Percentiles rank a stretch among this genome's conserved stretches.
Conservation (phyloP, 2,888 invertebrate genomes). For the Ennomos erosarius region DNA sequence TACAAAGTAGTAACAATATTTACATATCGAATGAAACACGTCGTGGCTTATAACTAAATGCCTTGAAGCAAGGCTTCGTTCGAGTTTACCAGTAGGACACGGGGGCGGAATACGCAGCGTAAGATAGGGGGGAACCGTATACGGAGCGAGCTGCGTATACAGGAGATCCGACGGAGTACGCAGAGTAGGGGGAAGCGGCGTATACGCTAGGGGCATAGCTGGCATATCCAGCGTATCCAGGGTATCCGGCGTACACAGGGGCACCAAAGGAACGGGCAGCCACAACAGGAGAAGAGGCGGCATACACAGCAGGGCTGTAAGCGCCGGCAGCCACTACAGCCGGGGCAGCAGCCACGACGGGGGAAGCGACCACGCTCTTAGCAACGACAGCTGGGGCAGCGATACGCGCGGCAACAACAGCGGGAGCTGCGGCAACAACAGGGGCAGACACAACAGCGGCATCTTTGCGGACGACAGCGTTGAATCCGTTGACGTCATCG, state of each 20-base stretch:
- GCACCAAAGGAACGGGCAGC: constrained; percentile 42
- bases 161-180: constrained; percentile 40
- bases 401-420: constrained; percentile 47
- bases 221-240: constrained; percentile 55
- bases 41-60: constrained; percentile 49
- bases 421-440: constrained; percentile 57
- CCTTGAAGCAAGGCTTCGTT: constrained; percentile 36
- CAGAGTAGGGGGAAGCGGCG: constrained; percentile 34
- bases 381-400: constrained; percentile 41
- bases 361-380: constrained; percentile 33
- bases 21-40: constrained; percentile 61
- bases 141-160: constrained; percentile 33
- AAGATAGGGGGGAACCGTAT: constrained; percentile 50
- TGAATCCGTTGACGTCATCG: constrained; percentile 84
- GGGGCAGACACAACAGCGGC: constrained; percentile 68
- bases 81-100: constrained; percentile 67
- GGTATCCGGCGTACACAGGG: constrained; percentile 36
- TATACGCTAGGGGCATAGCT: constrained; percentile 37
- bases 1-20: constrained; percentile 61
- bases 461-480: constrained; percentile 84
- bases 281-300: constrained; percentile 38
- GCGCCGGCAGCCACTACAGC: constrained; percentile 42
- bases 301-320: constrained; percentile 42
- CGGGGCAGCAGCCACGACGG: constrained; percentile 41
- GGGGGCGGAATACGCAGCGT: constrained; percentile 68